Conservation (phyloP, 2,888 invertebrate species). For the Sipha maydis region DNA sequence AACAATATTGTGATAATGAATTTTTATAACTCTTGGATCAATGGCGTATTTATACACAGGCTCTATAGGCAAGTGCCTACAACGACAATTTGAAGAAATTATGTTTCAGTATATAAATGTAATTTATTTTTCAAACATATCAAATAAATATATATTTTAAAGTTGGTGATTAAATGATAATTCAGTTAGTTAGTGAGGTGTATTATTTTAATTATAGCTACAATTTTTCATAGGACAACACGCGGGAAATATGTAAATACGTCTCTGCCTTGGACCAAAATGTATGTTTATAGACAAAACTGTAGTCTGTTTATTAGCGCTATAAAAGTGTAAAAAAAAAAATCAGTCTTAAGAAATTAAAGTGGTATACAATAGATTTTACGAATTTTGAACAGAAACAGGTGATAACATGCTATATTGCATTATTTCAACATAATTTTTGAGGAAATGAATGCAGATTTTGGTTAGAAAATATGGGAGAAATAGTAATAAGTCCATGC, state of each 20-base stretch:
- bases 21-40: background rate
- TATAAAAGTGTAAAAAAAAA: background rate
- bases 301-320: background rate
- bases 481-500: background rate
- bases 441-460: background rate
- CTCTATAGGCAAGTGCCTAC: too few relatives aligned
- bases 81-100: too few relatives aligned
- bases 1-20: background rate
- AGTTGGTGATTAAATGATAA: too few relatives aligned
- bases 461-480: background rate
- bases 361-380: background rate
- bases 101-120: too few relatives aligned
- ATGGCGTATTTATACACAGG: too few relatives aligned
- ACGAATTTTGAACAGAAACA: background rate
- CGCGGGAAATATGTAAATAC: too few relatives aligned
- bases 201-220: too few relatives aligned
- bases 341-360: background rate
- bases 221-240: too few relatives aligned
- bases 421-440: background rate
- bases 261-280: too few relatives aligned
- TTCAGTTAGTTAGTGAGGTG: too few relatives aligned
- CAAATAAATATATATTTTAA: too few relatives aligned
- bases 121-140: too few relatives aligned
- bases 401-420: background rate
- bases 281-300: background rate